Base-by-base conservation (phyloP, 2,113 vertebrate genomes). In the Seriola dumerili region DNA sequence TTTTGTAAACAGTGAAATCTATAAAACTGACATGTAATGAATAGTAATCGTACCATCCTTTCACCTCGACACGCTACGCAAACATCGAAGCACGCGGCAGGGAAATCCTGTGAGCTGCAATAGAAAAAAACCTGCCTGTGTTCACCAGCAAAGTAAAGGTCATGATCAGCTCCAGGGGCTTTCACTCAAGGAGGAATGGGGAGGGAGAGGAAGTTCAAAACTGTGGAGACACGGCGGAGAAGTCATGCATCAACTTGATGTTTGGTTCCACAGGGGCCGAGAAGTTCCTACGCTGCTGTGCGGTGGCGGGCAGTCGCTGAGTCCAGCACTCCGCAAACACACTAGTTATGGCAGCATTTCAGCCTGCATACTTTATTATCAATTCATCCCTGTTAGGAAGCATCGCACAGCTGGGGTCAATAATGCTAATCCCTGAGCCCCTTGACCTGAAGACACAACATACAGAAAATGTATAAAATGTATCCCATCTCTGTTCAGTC, bases 211-310 rank as follows among this genome's bases (percentile, higher is more conserved):
- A 79, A 40, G 90, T 71, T 84, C 80, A 76, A 83, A 76, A 71
- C 82, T 71, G 82, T 80, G 65, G 82, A 88, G 73, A 80, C 76
- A 55, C 70, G 25, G 83, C 61, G 72, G 72, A 73, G 65, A 72
- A 72, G 88, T 81, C 89, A 73, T 88, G 85, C 83, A 90, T 91
- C 87, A 91, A 91, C 78, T 80, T 84, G 74, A 88, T 89, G 87
- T 89, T 84, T 44, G 46, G 76, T 72, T 88, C 90, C 86, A 78
- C 48, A 7, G 74, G 76, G 88, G 87, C 69, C 36, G 77, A 76
- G 55, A 10, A 54, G 72, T 72, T 71, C 55, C 70, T 34, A 67
- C 73, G 70, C 77, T 54, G 32, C 77, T 44, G 72, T 72, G 44
- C 29, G 36, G 57, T 64, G 48, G 16, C 9, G 46, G 46, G 73